Evolutionary conservation across 2,888 invertebrate species (phyloP), one percentile per base, ranked within the genome.

Genomic region (Neelides folsomi): DNA sequence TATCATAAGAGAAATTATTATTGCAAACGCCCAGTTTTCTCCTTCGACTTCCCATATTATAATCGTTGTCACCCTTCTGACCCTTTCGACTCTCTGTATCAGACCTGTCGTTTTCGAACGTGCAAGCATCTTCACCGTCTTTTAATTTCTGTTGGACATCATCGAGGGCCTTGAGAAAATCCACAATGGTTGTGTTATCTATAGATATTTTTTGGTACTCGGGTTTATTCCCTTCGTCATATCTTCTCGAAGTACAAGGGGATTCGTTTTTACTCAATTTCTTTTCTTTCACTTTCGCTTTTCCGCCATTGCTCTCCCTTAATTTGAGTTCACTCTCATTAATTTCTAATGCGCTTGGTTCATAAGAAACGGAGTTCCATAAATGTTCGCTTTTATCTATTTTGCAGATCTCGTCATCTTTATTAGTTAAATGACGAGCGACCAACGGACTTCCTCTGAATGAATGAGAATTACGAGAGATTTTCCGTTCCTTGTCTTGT

Each of bases 141-240:
- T 53, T 52, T 1, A 63, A 53, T 34, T 56, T 54, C 12, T 62
- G 56, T 58, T 79, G 79, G 27, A 86, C 73, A n/a, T 80, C 77
- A 44, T 84, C 81, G 45, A 88, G 71, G 0, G 85, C 86, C 51
- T 86, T 75, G 20, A 88, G 75, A 49, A 88, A 76, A 70, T 88
- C 86, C 1, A 86, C 87, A 12, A 88, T 76, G 18, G 86, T 84
- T 0, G 87, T 87, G 65, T 85, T 81, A 69, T 87, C 87, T 51
- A 87, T 48, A 15, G 57, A 56, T n/a, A 56, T 39, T 12, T 46
- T 57, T 37, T 19, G 52, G 43, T 15, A 47, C 43, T 10, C 43
- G 37, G 45, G 45, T 47, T n/a, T 47, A 15, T 5, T 46, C 39
- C 18, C 19, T 37, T 20, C 34, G 15, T 27, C 52, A 47, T 15